Conservation (phyloP, 2,888 invertebrate species). For the Caenorhabditis virilis region DNA sequence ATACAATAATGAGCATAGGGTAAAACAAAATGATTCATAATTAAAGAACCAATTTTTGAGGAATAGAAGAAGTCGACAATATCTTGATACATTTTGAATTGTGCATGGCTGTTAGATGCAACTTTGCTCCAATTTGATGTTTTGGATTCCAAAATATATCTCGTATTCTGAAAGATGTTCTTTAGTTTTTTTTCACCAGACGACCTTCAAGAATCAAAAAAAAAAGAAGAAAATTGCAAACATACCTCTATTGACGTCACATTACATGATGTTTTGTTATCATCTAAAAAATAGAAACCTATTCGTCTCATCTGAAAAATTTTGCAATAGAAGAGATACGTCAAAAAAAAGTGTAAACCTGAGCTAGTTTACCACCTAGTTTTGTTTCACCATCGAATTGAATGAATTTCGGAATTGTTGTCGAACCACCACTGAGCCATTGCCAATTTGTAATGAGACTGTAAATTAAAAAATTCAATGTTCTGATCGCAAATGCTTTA, state of each 20-base stretch:
- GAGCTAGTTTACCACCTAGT: slow-evolving; percentile 53
- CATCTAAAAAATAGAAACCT: slow-evolving; percentile 60
- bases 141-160: slow-evolving; percentile 11
- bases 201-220: neutral
- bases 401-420: slow-evolving; percentile 53
- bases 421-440: slow-evolving; percentile 50
- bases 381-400: slow-evolving; percentile 67
- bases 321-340: neutral
- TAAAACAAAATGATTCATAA: slow-evolving; percentile 61
- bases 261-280: slow-evolving; percentile 33
- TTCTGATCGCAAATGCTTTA: no score
- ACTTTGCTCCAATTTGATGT: slow-evolving; percentile 24
- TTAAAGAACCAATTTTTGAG: slow-evolving; percentile 39
- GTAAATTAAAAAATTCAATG: slow-evolving; percentile 1
- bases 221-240: neutral
- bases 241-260: slow-evolving; percentile 15
- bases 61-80: slow-evolving; percentile 58
- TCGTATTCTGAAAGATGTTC: slow-evolving; percentile 17
- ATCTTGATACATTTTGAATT: slow-evolving; percentile 60
- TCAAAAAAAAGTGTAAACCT: slow-evolving; percentile 16
- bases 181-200: neutral
- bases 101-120: slow-evolving; percentile 56
- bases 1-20: slow-evolving; percentile 67
- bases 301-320: slow-evolving; percentile 53
- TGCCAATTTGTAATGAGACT: slow-evolving; percentile 65